phyloP scores from a whole-genome alignment of 1,140 invertebrate species.

The Macrocentrus cingulum region DNA sequence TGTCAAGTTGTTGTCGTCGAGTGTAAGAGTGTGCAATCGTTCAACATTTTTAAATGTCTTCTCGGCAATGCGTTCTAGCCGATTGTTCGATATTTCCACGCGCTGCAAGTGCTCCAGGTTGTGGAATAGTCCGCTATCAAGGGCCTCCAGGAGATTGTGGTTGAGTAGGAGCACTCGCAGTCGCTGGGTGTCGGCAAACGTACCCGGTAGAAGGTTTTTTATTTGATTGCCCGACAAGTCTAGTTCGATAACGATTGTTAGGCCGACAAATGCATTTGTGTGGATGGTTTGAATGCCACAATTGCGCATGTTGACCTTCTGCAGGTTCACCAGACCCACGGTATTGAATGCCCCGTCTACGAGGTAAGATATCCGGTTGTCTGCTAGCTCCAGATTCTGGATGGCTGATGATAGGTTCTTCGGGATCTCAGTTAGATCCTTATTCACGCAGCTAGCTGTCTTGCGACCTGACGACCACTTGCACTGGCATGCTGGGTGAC shows the following conservation, averaged over 20 bases:
- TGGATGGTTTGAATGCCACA: conserved; percentile 73
- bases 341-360: conserved; percentile 68
- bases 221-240: conserved; percentile 81
- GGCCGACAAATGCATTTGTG: conserved; percentile 71
- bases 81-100: conserved; percentile 75
- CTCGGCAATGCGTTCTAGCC: conserved; percentile 67
- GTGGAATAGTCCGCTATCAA: conserved; percentile 76
- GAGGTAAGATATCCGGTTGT: conserved; percentile 70
- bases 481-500: conserved; percentile 69
- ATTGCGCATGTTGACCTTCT: conserved; percentile 74
- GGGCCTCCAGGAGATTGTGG: conserved; percentile 70
- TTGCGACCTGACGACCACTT: conserved; percentile 80
- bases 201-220: conserved; percentile 66
- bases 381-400: conserved; percentile 74
- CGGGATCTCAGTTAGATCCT: conserved; percentile 69
- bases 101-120: conserved; percentile 73
- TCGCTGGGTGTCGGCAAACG: conserved; percentile 70
- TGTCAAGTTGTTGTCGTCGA: conserved; percentile 74
- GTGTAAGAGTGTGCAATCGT: conserved; percentile 66
- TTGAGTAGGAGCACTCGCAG: conserved; percentile 72
- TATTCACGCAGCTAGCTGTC: conserved; percentile 75
- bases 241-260: conserved; percentile 80
- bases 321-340: conserved; percentile 74
- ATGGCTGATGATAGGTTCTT: conserved; percentile 71
- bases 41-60: conserved; percentile 73